phyloP scores from a whole-genome alignment of 2,113 vertebrate species.

The Eulacestoma nigropectus region DNA sequence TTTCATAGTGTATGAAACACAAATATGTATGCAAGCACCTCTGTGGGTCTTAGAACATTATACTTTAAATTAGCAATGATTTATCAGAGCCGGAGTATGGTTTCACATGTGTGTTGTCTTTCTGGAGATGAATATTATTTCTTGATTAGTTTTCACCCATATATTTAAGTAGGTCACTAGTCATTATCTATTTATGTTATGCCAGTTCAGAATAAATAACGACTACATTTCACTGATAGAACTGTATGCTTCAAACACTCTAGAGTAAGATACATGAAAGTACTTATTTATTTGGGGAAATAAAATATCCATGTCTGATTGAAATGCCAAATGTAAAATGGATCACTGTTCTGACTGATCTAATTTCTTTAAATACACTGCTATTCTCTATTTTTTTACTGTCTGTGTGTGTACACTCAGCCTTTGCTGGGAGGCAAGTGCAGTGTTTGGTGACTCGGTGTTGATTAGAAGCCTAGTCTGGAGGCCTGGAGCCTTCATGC shows the following conservation, averaged over 20 bases:
- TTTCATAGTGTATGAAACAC: neutral
- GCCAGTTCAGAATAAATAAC: neutral
- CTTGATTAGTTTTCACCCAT: neutral
- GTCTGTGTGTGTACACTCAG: neutral
- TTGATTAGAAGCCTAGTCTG: neutral
- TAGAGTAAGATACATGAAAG: neutral
- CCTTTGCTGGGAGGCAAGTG: neutral
- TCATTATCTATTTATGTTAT: constrained; percentile 30
- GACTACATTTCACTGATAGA: neutral
- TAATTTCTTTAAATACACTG: neutral
- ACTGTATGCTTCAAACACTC: neutral
- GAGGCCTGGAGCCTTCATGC: neutral
- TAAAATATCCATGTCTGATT: constrained; percentile 8
- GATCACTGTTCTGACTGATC: neutral
- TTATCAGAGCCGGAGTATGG: neutral
- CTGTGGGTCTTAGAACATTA: neutral
- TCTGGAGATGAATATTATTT: neutral
- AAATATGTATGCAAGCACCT: neutral
- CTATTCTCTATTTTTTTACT: neutral
- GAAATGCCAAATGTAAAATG: neutral
- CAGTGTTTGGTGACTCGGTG: fast-evolving
- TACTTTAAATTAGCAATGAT: neutral
- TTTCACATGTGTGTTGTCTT: neutral
- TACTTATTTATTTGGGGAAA: neutral
- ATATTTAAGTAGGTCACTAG: constrained; percentile 4